Evolutionary conservation across 2,797 vertebrate species (phyloP).

Genomic region (Schizopygopsis pylzovi): DNA sequence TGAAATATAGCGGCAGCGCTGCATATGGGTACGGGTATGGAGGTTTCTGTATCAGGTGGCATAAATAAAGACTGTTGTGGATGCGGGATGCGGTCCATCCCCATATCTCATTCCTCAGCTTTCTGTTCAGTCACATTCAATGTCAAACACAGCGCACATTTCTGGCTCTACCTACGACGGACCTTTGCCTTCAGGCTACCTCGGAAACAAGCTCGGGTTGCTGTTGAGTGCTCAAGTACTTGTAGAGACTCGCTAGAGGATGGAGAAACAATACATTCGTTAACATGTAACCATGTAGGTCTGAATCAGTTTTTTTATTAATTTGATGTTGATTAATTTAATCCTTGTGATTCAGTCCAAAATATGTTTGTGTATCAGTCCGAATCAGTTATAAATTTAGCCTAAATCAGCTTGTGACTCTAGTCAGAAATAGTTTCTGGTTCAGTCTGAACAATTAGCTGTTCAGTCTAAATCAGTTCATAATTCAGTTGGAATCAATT

Average conservation of each 20-base stretch:
- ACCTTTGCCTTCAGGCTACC: slow-evolving; percentile 7
- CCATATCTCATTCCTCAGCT: slow-evolving; percentile 15
- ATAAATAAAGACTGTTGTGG: slow-evolving; percentile 42
- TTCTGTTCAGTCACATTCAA: slow-evolving; percentile 14
- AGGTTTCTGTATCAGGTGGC: slow-evolving; percentile 26
- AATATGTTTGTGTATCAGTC: not conserved
- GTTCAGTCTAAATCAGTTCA: not conserved
- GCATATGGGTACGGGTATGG: slow-evolving; percentile 2
- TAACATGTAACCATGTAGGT: not conserved
- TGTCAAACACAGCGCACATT: not conserved
- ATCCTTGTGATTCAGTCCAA: not conserved
- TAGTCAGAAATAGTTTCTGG: not conserved
- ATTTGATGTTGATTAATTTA: not conserved
- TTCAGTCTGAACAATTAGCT: not conserved
- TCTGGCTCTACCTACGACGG: not conserved
- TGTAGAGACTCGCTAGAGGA: slow-evolving; percentile 20
- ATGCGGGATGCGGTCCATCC: slow-evolving; percentile 11
- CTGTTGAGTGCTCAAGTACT: slow-evolving; percentile 1
- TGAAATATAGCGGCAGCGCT: slow-evolving; percentile 16
- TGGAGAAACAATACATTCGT: not conserved
- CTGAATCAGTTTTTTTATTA: not conserved
- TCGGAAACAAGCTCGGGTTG: slow-evolving; percentile 7
- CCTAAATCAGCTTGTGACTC: not conserved
- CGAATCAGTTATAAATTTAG: not conserved
- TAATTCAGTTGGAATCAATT: not conserved